phyloP scores from a whole-genome alignment of 2,797 vertebrate species.

The Esox masquinongy region DNA sequence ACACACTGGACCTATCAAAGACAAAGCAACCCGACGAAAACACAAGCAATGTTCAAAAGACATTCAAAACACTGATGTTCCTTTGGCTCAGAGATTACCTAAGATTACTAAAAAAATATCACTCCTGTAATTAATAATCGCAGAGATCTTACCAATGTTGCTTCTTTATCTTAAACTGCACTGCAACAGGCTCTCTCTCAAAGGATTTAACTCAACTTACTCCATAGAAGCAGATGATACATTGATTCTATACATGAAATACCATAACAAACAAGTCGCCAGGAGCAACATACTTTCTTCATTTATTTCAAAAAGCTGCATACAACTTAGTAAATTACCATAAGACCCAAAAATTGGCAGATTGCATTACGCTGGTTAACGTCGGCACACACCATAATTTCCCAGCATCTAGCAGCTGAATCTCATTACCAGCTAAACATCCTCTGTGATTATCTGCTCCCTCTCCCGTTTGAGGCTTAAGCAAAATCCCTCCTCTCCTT shows the following conservation, averaged over 20 bases:
- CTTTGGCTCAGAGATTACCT: background rate
- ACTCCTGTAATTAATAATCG: background rate
- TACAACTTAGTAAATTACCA: slow-evolving; percentile 40
- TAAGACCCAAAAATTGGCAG: slow-evolving; percentile 35
- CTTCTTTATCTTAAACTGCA: slow-evolving; percentile 8
- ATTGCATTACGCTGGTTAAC: slow-evolving; percentile 45
- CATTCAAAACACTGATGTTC: background rate
- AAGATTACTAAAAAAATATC: background rate
- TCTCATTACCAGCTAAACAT: slow-evolving; percentile 44
- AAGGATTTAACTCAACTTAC: background rate
- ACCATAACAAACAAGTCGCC: slow-evolving; percentile 5
- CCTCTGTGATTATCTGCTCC: background rate
- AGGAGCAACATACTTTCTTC: slow-evolving; percentile 22
- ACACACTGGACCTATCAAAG: slow-evolving; percentile 26
- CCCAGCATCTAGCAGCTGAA: slow-evolving; percentile 57
- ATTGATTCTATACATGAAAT: slow-evolving; percentile 18
- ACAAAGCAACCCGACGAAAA: background rate
- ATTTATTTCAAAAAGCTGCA: slow-evolving; percentile 19
- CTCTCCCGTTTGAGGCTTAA: slow-evolving; percentile 5
- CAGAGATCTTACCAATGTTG: background rate
- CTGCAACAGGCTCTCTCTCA: background rate
- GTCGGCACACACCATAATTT: slow-evolving; percentile 32
- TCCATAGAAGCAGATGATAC: slow-evolving; percentile 6
- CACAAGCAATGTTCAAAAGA: background rate
- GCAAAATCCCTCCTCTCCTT: slow-evolving; percentile 7